These are phyloP conservation scores for Papilio demoleus DNA, from an alignment of 2,888 invertebrate genomes.

Conservation along the genomic window DNA sequence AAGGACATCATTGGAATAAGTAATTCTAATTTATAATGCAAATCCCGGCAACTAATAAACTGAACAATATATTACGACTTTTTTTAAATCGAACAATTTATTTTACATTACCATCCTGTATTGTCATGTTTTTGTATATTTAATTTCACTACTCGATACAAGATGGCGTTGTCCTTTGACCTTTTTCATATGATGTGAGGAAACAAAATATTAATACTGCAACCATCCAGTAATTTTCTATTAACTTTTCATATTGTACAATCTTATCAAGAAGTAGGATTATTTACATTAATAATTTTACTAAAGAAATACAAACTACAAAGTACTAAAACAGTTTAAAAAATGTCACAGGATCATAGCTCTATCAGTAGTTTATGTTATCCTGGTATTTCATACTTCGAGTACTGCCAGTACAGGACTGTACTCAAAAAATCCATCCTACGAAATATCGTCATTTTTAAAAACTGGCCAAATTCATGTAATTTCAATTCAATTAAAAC, in stretches of 20 bases:
- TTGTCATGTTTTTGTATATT: slow-evolving; percentile 35
- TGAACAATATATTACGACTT: slow-evolving; percentile 57
- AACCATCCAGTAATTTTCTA: too few species aligned
- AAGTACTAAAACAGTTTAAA: too few species aligned
- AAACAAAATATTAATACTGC: neutral
- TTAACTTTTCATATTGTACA: too few species aligned
- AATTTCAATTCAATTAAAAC: neutral
- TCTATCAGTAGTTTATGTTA: neutral
- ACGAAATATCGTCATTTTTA: too few species aligned
- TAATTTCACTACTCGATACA: slow-evolving; percentile 57
- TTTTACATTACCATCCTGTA: slow-evolving; percentile 55
- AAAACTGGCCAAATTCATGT: too few species aligned
- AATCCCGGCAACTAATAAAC: slow-evolving; percentile 63
- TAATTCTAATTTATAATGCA: slow-evolving; percentile 53
- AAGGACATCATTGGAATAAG: slow-evolving; percentile 49
- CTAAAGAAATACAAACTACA: too few species aligned
- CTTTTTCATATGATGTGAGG: too few species aligned
- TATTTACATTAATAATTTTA: too few species aligned
- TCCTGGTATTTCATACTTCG: neutral
- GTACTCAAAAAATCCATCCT: too few species aligned
- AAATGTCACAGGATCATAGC: neutral
- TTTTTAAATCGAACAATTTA: slow-evolving; percentile 59
- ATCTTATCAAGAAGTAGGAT: too few species aligned
- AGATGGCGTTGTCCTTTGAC: slow-evolving; percentile 59
- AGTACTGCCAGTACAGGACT: neutral